Base-by-base conservation (phyloP, 2,888 invertebrate species). In the Acronicta alni region DNA sequence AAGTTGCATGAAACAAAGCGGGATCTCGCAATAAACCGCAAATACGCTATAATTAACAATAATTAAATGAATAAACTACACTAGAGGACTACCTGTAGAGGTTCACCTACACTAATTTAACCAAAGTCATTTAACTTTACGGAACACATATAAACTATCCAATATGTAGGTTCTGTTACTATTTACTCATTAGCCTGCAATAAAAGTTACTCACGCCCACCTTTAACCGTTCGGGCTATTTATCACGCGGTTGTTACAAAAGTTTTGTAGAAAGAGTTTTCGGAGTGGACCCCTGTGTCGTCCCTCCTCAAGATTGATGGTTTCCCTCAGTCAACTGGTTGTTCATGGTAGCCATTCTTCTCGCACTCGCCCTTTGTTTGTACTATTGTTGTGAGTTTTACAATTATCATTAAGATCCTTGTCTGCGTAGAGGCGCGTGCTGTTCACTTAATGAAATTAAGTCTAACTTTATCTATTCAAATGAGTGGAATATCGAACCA, bases 291-390 rank as follows among this genome's bases (percentile, higher is more conserved):
- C 89, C 89, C 87, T 81, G 89, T 86, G 89, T 89, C 89, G 83
- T 85, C 87, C 87, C 81, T 85, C 83, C 75, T 83, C 73, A 87
- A 91, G 91, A 92, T 92, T 90, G 90, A 92, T 91, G 88, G 84
- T 82, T 82, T 84, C 80, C 80, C 84, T 79, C 80, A 82, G 84
- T 84, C 86, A 86, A 81, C 81, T 81, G 79, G 82, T 82, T 82
- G 82, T 85, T 82, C 80, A 75, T 66, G 75, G 77, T 76, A 72
- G 72, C 84, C 75, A 79, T 82, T 83, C 80, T 80, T 83, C 72
- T 75, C 67, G 66, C 76, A 80, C 73, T 77, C 67, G 66, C 71
- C 86, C 82, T 86, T 89, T 86, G 86, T 89, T 76, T 76, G 66
- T 66, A 82, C 83, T 80, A 86, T 81, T 85, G 79, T 80, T 81